phyloP scores from a whole-genome alignment of 2,113 vertebrate genomes.

The Phainopepla nitens region DNA sequence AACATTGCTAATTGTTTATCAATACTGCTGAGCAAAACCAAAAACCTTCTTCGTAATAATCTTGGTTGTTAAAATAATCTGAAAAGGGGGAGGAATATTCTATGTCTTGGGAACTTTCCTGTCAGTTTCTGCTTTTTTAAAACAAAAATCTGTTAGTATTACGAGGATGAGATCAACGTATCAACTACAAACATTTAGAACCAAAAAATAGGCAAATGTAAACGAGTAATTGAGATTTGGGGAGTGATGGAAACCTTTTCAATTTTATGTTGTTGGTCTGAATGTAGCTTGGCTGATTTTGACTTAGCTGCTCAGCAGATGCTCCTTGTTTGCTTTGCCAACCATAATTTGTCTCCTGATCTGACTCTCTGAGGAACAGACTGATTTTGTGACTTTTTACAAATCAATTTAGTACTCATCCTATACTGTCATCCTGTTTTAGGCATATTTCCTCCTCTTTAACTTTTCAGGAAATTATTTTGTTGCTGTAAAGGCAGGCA shows the following conservation, averaged over 20 bases:
- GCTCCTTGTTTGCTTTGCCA: not conserved
- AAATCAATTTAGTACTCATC: not conserved
- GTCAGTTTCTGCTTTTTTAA: not conserved
- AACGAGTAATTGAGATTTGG: not conserved
- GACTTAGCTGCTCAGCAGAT: not conserved
- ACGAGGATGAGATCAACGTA: not conserved
- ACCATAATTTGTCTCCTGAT: not conserved
- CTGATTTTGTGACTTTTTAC: not conserved
- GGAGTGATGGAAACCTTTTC: not conserved
- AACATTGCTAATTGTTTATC: not conserved
- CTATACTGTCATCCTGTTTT: not conserved
- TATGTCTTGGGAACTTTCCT: not conserved
- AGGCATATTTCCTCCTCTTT: not conserved
- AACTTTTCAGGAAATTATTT: not conserved
- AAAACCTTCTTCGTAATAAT: not conserved
- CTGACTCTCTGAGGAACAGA: not conserved
- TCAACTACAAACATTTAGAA: not conserved
- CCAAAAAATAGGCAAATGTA: constrained; percentile 23
- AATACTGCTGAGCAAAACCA: not conserved
- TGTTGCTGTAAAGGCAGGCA: not conserved
- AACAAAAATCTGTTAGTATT: not conserved
- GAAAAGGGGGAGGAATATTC: not conserved
- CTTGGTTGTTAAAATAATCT: not conserved
- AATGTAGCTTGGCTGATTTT: constrained; percentile 45
- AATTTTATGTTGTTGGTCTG: constrained; percentile 8